Conservation (phyloP, 1,140 invertebrate species). For the Galleria mellonella region DNA sequence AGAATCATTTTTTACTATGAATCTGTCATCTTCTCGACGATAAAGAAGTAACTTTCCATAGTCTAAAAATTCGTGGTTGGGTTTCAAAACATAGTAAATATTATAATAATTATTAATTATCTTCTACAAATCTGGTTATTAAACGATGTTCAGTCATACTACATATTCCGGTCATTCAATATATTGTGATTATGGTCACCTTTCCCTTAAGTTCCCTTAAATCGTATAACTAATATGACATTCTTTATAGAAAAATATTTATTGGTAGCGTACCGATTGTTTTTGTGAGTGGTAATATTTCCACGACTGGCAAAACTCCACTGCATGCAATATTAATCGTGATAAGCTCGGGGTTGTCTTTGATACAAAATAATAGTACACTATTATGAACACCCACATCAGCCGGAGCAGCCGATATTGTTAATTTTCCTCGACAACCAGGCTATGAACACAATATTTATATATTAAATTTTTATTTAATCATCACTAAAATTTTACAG, state of each 20-base stretch:
- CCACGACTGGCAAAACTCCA: slow-evolving; percentile 48
- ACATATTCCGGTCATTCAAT: no score
- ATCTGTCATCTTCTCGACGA: slow-evolving; percentile 54
- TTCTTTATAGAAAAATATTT: no score
- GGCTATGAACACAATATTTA: slow-evolving; percentile 29
- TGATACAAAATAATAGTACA: slow-evolving; percentile 48
- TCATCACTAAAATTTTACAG: no score
- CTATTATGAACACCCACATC: slow-evolving; percentile 38
- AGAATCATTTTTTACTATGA: slow-evolving; percentile 67
- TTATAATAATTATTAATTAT: no score
- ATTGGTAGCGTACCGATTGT: slow-evolving; percentile 34
- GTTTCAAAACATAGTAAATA: no score
- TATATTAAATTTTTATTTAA: no score
- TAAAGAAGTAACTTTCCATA: slow-evolving; percentile 58
- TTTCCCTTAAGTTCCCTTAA: no score
- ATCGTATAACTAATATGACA: no score
- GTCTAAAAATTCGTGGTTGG: slow-evolving; percentile 43
- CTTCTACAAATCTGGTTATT: no score
- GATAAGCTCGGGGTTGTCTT: slow-evolving; percentile 61
- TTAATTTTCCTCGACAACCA: slow-evolving; percentile 46
- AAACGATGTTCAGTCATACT: no score
- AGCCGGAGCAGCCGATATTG: slow-evolving; percentile 48
- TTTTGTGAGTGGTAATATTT: slow-evolving; percentile 56
- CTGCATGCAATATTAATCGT: slow-evolving; percentile 41
- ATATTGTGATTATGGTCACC: no score